These are phyloP conservation scores for Coilia nasus DNA, from an alignment of 2,797 vertebrate species.

Conservation along the genomic window DNA sequence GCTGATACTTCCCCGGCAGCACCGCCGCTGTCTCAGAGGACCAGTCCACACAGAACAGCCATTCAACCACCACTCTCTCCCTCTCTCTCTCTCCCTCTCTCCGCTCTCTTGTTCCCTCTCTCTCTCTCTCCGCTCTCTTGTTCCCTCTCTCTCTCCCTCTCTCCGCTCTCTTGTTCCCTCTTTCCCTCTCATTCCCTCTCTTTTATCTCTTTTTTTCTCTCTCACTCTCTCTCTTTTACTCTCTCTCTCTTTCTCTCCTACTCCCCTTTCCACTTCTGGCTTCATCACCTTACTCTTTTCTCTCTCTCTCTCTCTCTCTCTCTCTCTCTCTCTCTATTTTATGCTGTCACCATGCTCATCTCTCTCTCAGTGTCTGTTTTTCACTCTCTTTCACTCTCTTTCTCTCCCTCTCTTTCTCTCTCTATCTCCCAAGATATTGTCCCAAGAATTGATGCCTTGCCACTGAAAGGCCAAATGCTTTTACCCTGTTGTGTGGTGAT, in stretches of 20 bases:
- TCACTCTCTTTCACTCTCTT: background rate
- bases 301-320: background rate
- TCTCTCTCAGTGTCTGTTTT: background rate
- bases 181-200: background rate
- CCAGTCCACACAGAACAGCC: conserved; percentile 45
- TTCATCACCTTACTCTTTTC: background rate
- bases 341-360: background rate
- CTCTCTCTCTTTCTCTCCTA: background rate
- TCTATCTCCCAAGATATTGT: background rate
- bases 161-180: conserved; percentile 28
- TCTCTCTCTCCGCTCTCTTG: background rate
- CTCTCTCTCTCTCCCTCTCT: conserved; percentile 3
- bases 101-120: background rate
- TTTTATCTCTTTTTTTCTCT: background rate
- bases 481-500: conserved; percentile 25
- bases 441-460: background rate
- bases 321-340: background rate
- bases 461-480: conserved; percentile 57
- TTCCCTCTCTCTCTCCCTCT: background rate
- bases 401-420: background rate
- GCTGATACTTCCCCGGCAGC: conserved; percentile 56
- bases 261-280: no score
- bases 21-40: conserved; percentile 53
- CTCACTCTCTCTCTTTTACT: background rate
- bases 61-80: conserved; percentile 49